These are phyloP conservation scores for Cebidichthys violaceus DNA, from an alignment of 2,113 vertebrate genomes.

Conservation along the genomic window DNA sequence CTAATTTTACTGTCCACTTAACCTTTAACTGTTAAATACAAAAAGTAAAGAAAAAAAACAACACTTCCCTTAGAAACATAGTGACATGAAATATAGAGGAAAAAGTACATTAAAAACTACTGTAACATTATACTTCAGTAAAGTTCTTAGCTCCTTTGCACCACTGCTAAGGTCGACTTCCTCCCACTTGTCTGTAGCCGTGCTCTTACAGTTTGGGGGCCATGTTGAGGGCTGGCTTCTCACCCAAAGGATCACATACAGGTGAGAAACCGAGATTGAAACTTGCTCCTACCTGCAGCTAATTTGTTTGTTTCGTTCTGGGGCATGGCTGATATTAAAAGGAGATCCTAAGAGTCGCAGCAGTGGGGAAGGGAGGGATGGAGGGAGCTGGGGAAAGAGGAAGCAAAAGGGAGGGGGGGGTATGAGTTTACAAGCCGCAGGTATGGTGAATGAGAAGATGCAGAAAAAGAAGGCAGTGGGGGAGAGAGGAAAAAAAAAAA, in stretches of 20 bases:
- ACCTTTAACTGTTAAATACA: background rate
- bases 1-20: background rate
- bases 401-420: constrained; percentile 17
- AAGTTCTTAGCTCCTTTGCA: background rate
- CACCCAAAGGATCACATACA: constrained; percentile 56
- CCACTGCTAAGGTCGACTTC: background rate
- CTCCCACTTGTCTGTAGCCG: background rate
- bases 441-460: constrained; percentile 77
- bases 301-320: constrained; percentile 80
- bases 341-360: constrained; percentile 55
- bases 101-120: background rate
- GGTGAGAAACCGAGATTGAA: constrained; percentile 59
- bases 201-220: background rate
- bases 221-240: constrained; percentile 15
- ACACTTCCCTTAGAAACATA: background rate
- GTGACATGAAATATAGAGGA: background rate
- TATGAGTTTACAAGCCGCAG: constrained; percentile 79
- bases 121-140: background rate
- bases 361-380: constrained; percentile 34
- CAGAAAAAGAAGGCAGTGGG: constrained; percentile 73
- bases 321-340: constrained; percentile 71
- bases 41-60: background rate
- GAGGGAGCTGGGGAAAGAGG: constrained; percentile 43
- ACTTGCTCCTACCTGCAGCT: constrained; percentile 35
- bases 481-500: constrained; percentile 58